A percentile compares a stretch with the other conserved stretches of the same genome.
Conservation (phyloP, 2,113 vertebrate species). For the Thamnophis sirtalis region DNA sequence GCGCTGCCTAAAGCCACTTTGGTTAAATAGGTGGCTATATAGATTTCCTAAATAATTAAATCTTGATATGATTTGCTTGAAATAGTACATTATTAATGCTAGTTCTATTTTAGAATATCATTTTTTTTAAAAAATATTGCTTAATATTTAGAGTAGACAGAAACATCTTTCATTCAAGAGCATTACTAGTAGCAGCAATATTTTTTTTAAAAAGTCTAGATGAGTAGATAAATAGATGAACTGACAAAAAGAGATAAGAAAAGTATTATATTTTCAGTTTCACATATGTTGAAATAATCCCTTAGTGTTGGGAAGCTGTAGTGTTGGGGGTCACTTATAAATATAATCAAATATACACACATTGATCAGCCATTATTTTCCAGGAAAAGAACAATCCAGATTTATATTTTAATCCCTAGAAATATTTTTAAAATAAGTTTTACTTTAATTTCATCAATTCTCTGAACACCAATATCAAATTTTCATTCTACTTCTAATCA, state of each 20-base stretch:
- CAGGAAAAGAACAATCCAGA: background rate
- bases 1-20: background rate
- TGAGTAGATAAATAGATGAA: background rate
- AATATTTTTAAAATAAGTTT: background rate
- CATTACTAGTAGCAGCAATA: background rate
- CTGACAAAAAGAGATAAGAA: background rate
- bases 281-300: background rate
- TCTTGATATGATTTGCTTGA: background rate
- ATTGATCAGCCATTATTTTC: background rate
- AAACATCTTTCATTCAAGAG: background rate
- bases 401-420: background rate
- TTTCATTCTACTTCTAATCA: background rate
- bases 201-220: background rate
- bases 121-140: background rate
- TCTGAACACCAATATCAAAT: background rate
- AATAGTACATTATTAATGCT: background rate
- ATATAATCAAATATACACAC: background rate
- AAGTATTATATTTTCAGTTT: background rate
- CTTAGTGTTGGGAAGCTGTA: background rate
- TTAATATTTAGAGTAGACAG: background rate
- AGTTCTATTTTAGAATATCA: background rate
- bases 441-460: background rate
- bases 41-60: background rate
- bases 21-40: background rate
- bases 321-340: background rate